These are phyloP conservation scores for Brachionichthys hirsutus DNA, from an alignment of 2,113 vertebrate genomes.

Conservation along the genomic window DNA sequence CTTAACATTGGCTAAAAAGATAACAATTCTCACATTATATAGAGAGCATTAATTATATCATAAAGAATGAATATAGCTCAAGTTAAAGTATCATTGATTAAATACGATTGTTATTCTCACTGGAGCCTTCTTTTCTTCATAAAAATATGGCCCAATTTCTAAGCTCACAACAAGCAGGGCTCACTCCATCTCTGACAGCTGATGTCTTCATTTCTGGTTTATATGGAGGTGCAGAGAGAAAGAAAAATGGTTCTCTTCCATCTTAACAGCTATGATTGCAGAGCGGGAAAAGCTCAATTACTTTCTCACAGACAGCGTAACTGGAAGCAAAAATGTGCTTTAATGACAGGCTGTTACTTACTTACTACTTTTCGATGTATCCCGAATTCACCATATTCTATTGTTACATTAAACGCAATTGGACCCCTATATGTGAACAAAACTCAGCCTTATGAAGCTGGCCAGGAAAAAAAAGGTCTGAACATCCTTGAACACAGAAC, in stretches of 20 bases:
- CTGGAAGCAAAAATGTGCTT: background rate
- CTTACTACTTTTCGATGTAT: no score
- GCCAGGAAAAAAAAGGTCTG: background rate
- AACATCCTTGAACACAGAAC: background rate
- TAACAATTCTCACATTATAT: no score
- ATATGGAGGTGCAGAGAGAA: background rate
- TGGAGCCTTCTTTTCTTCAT: background rate
- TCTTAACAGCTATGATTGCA: constrained; percentile 16
- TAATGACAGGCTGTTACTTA: background rate
- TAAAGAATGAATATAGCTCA: background rate
- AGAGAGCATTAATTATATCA: no score
- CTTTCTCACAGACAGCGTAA: background rate
- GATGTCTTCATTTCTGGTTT: background rate
- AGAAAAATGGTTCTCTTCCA: background rate
- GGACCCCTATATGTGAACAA: background rate
- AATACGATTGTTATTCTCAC: background rate
- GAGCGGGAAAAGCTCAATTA: background rate
- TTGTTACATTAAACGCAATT: background rate
- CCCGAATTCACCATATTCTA: background rate
- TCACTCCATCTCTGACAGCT: background rate
- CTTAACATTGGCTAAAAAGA: no score
- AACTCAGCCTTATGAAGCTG: background rate
- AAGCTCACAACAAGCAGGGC: background rate
- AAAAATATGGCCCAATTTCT: background rate
- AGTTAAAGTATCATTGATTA: background rate